Percentiles rank a stretch among this genome's conserved stretches.
Conservation (phyloP, 2,797 vertebrate species). For the Ceyx erithaca region DNA sequence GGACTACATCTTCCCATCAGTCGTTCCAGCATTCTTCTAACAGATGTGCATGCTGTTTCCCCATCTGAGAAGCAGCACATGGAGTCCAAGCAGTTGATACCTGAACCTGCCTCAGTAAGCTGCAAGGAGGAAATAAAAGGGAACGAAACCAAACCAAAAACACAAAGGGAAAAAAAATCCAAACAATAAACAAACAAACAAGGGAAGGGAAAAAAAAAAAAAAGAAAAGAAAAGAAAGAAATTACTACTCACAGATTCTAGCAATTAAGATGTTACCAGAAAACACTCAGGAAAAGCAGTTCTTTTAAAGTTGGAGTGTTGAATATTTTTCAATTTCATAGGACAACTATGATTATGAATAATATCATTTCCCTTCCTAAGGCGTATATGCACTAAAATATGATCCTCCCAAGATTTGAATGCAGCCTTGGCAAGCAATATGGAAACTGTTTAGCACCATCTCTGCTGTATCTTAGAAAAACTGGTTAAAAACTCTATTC, state of each 20-base stretch:
- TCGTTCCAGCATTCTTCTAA: slow-evolving; percentile 93
- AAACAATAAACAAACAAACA: background rate
- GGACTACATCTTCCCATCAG: slow-evolving; percentile 87
- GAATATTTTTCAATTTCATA: slow-evolving; percentile 19
- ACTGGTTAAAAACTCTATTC: background rate
- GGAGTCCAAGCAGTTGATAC: slow-evolving; percentile 97
- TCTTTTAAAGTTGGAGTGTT: slow-evolving; percentile 12
- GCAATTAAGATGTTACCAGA: background rate
- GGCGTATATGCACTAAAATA: background rate
- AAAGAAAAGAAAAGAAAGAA: background rate
- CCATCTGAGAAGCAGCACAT: slow-evolving; percentile 95
- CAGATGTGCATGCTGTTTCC: slow-evolving; percentile 88
- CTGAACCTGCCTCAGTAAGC: slow-evolving; percentile 89
- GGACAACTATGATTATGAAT: background rate
- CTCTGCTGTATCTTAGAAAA: background rate
- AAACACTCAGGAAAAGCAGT: background rate
- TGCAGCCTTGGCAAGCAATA: rapidly evolving
- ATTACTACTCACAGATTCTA: background rate
- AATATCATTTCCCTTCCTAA: background rate
- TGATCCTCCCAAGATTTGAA: background rate
- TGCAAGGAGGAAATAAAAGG: slow-evolving; percentile 60
- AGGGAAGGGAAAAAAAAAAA: background rate
- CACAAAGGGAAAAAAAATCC: background rate
- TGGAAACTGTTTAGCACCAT: background rate
- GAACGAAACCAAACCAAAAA: background rate